A percentile compares a stretch with the other conserved stretches of the same genome.
These are phyloP conservation scores for Lepidostoma basale DNA, from an alignment of 1,140 invertebrate genomes.

Conservation along the genomic window DNA sequence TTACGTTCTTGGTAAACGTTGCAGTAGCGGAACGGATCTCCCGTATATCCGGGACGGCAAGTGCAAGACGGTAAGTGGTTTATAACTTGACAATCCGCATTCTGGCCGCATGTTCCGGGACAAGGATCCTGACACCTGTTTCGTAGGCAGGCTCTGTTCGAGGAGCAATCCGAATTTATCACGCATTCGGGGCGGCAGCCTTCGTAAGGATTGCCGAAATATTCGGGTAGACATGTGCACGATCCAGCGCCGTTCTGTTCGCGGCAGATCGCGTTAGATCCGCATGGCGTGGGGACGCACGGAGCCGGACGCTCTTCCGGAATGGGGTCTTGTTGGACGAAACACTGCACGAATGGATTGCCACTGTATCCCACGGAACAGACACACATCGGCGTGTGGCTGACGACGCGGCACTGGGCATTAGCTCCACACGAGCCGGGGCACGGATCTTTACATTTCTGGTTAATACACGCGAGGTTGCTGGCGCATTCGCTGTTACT, in stretches of 20 bases:
- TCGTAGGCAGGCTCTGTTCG: conserved; percentile 69
- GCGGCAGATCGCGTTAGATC: conserved; percentile 77
- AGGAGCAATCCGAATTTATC: conserved; percentile 72
- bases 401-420: conserved; percentile 75
- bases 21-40: conserved; percentile 74
- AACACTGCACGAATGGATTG: conserved; percentile 74
- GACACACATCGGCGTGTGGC: conserved; percentile 74
- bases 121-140: conserved; percentile 77
- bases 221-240: conserved; percentile 74
- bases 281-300: conserved; percentile 78
- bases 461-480: conserved; percentile 72
- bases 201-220: conserved; percentile 75
- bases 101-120: conserved; percentile 72
- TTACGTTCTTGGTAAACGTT: conserved; percentile 63
- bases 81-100: conserved; percentile 74
- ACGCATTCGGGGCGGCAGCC: conserved; percentile 76
- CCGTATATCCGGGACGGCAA: conserved; percentile 72
- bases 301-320: conserved; percentile 60
- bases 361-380: conserved; percentile 72
- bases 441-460: conserved; percentile 76
- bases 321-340: conserved; percentile 44
- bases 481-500: conserved; percentile 75
- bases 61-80: conserved; percentile 79
- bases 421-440: conserved; percentile 72
- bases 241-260: conserved; percentile 78